phyloP scores from a whole-genome alignment of 1,140 invertebrate genomes.

The Drosophila setifemur region DNA sequence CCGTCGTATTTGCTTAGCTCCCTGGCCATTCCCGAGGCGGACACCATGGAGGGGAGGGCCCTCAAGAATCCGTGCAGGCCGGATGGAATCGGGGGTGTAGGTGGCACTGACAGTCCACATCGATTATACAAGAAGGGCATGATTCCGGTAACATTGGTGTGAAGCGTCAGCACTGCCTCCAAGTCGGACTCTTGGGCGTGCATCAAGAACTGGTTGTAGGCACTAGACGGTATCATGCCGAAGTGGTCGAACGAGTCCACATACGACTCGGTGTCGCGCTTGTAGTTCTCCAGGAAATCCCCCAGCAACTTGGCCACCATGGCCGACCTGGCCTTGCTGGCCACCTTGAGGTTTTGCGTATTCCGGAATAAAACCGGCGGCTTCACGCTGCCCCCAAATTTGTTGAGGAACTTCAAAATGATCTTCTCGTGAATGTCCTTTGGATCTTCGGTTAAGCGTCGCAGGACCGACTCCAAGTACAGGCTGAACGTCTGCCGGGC shows the following conservation, averaged over 20 bases:
- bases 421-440: constrained; percentile 87
- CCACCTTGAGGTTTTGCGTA: constrained; percentile 82
- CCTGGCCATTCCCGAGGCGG: constrained; percentile 31
- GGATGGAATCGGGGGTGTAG: constrained; percentile 78
- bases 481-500: constrained; percentile 92
- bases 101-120: constrained; percentile 66
- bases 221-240: constrained; percentile 84
- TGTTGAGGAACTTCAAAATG: constrained; percentile 92
- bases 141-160: constrained; percentile 78
- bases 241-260: constrained; percentile 87
- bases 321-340: constrained; percentile 92
- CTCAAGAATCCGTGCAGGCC: constrained; percentile 77
- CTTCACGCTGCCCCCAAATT: constrained; percentile 89
- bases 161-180: constrained; percentile 72
- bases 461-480: constrained; percentile 91
- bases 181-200: constrained; percentile 81
- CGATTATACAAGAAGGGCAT: constrained; percentile 81
- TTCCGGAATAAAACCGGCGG: constrained; percentile 87
- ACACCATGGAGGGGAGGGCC: constrained; percentile 77
- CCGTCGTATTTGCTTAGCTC: constrained; percentile 73
- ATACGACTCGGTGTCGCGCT: constrained; percentile 91
- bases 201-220: constrained; percentile 85
- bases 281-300: constrained; percentile 95
- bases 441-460: constrained; percentile 86
- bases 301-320: constrained; percentile 95